Conservation (phyloP, 2,888 invertebrate genomes). For the Rhagium mordax region DNA sequence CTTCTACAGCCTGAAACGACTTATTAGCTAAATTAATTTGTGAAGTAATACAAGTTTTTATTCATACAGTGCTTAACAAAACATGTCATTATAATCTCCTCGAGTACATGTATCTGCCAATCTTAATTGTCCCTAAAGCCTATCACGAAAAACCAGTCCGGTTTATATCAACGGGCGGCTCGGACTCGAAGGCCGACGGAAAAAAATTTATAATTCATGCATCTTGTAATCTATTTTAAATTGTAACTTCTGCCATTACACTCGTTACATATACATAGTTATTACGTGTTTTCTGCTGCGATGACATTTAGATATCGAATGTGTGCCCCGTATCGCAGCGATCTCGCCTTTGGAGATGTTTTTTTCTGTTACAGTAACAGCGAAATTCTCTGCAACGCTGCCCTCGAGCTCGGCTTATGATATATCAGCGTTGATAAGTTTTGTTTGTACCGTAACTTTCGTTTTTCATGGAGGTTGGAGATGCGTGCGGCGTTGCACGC, state of each 20-base stretch:
- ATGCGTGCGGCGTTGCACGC: neutral
- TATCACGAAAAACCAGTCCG: neutral
- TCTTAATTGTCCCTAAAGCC: neutral
- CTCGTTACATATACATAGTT: constrained; percentile 41
- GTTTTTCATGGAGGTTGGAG: constrained; percentile 8
- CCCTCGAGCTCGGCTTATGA: neutral
- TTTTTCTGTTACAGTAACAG: constrained; percentile 15
- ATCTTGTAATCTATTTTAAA: constrained; percentile 38
- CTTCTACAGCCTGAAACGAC: too few species aligned
- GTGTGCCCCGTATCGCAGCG: constrained; percentile 23
- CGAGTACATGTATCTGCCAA: neutral
- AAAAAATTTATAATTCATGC: constrained; percentile 14
- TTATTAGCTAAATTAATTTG: neutral
- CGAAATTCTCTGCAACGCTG: constrained; percentile 19
- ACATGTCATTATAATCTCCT: neutral
- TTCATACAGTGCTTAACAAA: neutral
- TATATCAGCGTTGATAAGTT: constrained; percentile 12
- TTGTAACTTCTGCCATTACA: constrained; percentile 45
- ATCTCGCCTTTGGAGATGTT: constrained; percentile 21
- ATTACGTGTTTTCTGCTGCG: constrained; percentile 42
- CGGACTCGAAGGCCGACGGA: neutral
- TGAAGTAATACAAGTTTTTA: neutral
- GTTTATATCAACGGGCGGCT: constrained; percentile 1
- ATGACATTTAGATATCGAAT: constrained; percentile 47
- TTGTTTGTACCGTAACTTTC: constrained; percentile 8